Base-by-base conservation (phyloP, 2,113 vertebrate genomes). In the Saimiri boliviensis region DNA sequence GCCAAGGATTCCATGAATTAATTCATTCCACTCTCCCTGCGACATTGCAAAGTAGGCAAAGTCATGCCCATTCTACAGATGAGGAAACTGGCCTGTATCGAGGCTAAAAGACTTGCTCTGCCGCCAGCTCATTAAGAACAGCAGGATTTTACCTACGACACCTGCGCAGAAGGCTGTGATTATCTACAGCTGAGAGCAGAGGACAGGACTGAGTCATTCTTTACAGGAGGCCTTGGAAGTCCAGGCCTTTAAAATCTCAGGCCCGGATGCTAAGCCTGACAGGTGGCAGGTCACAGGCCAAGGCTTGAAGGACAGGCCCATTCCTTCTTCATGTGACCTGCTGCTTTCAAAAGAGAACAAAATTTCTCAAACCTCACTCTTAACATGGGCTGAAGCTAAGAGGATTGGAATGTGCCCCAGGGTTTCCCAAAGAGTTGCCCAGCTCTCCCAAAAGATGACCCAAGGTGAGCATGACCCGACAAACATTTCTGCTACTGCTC, bases 261-360 rank as follows among this genome's bases (percentile, higher is more conserved):
- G 23, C 5, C 49, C 27, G 9, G 66, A 12, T 35, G 40, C 52
- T 47, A 49, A 88, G 56, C 32, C 54, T 25, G 25, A 16, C 63
- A 58, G 47, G 74, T 42, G 27, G 23, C 17, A 30, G 42, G 40
- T 98, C 98, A 98, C 98, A 98, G 98, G 97, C 97, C 98, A 99
- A 98, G 98, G 98, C 98, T 98, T 96, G 93, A 98, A 98, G 99
- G 98, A 98, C 98, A 99, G 98, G 98, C 98, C 98, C 97, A 97
- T 99, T 99, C 99, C 98, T 98, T 98, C 98, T 97, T 99, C 98
- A 98, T 98, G 98, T 90, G 98, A 99, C 98, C 98, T 98, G 98
- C 98, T 98, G 98, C 99, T 99, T 98, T 96, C 98, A 97, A 98
- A 98, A 98, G 98, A 98, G 99, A 98, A 99, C 99, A 98, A 99